Percentiles rank a stretch among this genome's conserved stretches.
Conservation (phyloP, 2,113 vertebrate species). For the Piprites chloris region DNA sequence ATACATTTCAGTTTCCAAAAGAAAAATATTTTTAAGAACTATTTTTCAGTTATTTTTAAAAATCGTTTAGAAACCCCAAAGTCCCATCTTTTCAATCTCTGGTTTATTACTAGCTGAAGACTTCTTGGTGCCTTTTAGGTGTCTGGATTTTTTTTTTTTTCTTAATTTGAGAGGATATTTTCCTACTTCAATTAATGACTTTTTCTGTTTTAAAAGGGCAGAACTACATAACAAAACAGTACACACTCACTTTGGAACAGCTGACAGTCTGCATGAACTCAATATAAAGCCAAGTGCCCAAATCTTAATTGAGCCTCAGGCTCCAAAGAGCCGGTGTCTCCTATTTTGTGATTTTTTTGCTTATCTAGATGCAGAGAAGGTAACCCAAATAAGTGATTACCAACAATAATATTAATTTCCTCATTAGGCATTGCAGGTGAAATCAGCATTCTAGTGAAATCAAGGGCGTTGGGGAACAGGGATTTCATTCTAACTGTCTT, state of each 20-base stretch:
- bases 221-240: not conserved
- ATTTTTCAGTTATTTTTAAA: not conserved
- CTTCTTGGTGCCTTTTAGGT: accelerated
- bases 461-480: not conserved
- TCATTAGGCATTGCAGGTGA: not conserved
- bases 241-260: not conserved
- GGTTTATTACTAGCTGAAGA: not conserved
- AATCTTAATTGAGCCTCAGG: not conserved
- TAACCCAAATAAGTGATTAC: not conserved
- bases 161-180: not conserved
- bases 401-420: not conserved
- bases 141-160: not conserved
- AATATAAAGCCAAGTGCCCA: not conserved
- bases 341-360: not conserved
- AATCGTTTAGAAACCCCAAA: not conserved
- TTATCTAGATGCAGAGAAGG: not conserved
- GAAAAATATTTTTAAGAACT: not conserved
- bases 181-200: not conserved
- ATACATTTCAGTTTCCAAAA: not conserved
- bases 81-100: not conserved
- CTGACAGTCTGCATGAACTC: not conserved
- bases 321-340: not conserved
- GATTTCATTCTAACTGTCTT: not conserved
- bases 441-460: not conserved
- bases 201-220: not conserved